These are phyloP conservation scores for Piaya cayana DNA, from an alignment of 2,113 vertebrate species.

Conservation along the genomic window DNA sequence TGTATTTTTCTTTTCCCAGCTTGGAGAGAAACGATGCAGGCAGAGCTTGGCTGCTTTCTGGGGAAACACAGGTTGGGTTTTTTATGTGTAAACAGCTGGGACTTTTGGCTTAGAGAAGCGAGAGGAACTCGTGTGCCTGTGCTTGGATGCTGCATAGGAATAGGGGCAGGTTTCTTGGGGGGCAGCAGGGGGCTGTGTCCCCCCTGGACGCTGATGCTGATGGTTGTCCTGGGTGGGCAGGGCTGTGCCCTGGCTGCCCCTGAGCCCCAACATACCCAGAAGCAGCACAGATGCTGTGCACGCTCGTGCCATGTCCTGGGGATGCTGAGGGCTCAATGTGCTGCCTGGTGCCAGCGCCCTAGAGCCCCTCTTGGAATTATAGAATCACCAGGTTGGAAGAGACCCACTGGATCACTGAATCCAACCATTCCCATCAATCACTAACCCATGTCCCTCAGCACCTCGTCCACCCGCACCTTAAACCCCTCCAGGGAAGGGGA, in stretches of 20 bases:
- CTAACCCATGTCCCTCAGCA: no score
- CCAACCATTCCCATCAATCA: no score
- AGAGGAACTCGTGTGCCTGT: fast-evolving
- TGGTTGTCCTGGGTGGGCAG: neutral
- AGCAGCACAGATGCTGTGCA: fast-evolving
- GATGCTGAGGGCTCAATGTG: fast-evolving
- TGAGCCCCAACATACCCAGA: neutral
- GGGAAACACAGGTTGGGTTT: neutral
- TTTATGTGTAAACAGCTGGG: neutral
- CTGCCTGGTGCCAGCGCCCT: neutral
- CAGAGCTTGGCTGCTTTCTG: neutral
- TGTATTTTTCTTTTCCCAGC: neutral
- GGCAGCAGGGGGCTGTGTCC: fast-evolving
- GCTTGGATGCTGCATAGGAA: neutral
- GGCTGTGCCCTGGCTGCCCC: neutral
- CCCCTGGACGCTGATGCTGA: fast-evolving
- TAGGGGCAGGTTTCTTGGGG: neutral
- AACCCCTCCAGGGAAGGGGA: no score
- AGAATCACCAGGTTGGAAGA: no score
- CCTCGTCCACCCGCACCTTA: no score
- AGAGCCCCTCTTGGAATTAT: no score
- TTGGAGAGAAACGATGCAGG: neutral
- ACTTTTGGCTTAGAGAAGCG: neutral
- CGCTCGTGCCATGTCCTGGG: fast-evolving
- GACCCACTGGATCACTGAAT: no score